phyloP scores from a whole-genome alignment of 2,113 vertebrate species.

The Crotalus viridis region DNA sequence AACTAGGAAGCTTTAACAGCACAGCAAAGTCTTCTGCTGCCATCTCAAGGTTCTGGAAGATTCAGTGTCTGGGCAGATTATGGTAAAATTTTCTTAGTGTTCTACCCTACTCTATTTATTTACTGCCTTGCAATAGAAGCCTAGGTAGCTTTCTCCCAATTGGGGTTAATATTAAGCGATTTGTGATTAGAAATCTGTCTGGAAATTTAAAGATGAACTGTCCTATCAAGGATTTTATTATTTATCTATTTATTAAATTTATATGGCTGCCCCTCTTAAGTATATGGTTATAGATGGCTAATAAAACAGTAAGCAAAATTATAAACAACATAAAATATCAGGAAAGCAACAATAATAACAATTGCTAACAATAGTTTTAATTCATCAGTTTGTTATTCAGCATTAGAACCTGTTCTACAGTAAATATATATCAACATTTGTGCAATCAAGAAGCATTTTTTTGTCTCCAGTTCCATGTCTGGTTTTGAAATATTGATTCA shows the following conservation, averaged over 20 bases:
- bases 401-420: background rate
- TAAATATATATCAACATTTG: background rate
- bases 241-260: background rate
- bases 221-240: background rate
- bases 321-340: background rate
- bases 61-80: background rate
- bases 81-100: background rate
- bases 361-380: background rate
- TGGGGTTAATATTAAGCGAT: background rate
- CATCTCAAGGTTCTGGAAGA: background rate
- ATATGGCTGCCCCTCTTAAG: background rate
- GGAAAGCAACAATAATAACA: background rate
- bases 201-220: background rate
- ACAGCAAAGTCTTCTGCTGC: background rate
- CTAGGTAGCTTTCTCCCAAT: background rate
- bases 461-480: background rate
- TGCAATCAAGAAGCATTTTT: background rate
- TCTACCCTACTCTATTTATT: background rate
- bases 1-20: background rate
- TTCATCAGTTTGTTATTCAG: background rate
- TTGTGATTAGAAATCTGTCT: background rate
- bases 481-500: background rate
- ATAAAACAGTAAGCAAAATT: background rate
- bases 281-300: background rate
- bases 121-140: background rate